A percentile compares a stretch with the other conserved stretches of the same genome.
These are phyloP conservation scores for Gila robusta DNA, from an alignment of 2,797 vertebrate genomes.

Conservation along the genomic window DNA sequence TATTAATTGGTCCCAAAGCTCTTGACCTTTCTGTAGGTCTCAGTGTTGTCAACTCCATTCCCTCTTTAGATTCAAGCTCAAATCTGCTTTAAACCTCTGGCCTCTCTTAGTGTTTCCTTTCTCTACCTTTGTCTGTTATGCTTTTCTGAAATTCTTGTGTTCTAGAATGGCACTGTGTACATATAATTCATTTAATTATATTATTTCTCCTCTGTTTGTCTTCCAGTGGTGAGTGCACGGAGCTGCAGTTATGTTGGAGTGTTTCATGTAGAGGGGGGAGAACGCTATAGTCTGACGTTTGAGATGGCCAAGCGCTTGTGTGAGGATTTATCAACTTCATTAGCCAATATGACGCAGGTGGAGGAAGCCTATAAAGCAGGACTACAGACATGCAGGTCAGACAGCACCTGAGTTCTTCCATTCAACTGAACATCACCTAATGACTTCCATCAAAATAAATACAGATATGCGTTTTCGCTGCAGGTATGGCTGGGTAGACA, in stretches of 20 bases:
- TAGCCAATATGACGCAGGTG: constrained; percentile 82
- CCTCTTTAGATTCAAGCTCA: neutral
- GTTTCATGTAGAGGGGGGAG: constrained; percentile 83
- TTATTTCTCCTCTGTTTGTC: constrained; percentile 2
- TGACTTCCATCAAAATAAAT: neutral
- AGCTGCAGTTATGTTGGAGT: constrained; percentile 85
- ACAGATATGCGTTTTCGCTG: constrained; percentile 36
- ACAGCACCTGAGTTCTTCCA: neutral
- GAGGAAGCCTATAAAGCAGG: constrained; percentile 59
- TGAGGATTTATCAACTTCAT: constrained; percentile 72
- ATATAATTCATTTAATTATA: constrained; percentile 29
- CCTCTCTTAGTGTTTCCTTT: constrained; percentile 56
- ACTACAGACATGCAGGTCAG: constrained; percentile 94
- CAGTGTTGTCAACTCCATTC: constrained; percentile 46
- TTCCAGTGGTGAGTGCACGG: constrained; percentile 62
- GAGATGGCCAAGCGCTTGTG: constrained; percentile 78
- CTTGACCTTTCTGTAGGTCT: constrained; percentile 70
- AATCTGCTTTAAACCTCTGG: neutral
- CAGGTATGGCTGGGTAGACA: constrained; percentile 87
- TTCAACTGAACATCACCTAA: neutral
- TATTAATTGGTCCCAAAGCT: constrained; percentile 67
- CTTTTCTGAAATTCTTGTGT: constrained; percentile 1
- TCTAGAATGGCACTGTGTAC: neutral
- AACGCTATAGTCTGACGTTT: constrained; percentile 82
- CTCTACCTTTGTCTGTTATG: neutral